Evolutionary conservation across 2,888 invertebrate species (phyloP), one percentile per base, ranked within the genome.

Genomic region (Phrixothrix hirtus): DNA sequence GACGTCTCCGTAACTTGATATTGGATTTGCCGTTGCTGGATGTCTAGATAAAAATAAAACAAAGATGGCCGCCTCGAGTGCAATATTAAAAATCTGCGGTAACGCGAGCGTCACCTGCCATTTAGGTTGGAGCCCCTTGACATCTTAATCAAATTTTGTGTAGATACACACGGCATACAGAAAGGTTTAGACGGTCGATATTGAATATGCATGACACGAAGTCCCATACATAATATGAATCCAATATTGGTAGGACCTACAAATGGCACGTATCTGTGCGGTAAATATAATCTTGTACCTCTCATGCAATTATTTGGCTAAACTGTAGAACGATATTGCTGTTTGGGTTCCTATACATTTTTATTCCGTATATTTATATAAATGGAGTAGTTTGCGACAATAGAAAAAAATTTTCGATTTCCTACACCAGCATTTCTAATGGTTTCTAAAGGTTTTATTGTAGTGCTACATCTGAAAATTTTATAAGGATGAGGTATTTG

Each of bases 111-210:
- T 47, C 42, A 47, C 37, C 39, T 53, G 46, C 46, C 46, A 53
- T 53, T 53, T 53, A 53, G 47, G 37, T 43, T 29, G 21, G 35
- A 49, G 47, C 27, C 54, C 54, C 48, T 44, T 49, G 48, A 49
- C 54, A 54, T 54, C 54, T 54, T 54, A 54, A 54, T 54, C 54
- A 54, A 54, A 54, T 54, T 54, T 54, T 39, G 49, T 39, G 30
- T 43, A 48, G 48, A 48, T 49, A 54, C 48, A 54, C 39, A 32
- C 29, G 48, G 54, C 43, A 54, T 54, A 49, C 49, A 39, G 47
- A 54, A 54, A 44, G 54, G 54, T 44, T 51, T 54, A 36, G 39
- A 6, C 37, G 44, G 38, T 47, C 39, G 38, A 54, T 39, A 49
- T 49, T 54, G 48, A 54, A 54, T 54, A 54, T 54, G 54, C 48